Evolutionary conservation across 2,113 vertebrate species (phyloP), one percentile per base, ranked within the genome.

Genomic region (Puma concolor): DNA sequence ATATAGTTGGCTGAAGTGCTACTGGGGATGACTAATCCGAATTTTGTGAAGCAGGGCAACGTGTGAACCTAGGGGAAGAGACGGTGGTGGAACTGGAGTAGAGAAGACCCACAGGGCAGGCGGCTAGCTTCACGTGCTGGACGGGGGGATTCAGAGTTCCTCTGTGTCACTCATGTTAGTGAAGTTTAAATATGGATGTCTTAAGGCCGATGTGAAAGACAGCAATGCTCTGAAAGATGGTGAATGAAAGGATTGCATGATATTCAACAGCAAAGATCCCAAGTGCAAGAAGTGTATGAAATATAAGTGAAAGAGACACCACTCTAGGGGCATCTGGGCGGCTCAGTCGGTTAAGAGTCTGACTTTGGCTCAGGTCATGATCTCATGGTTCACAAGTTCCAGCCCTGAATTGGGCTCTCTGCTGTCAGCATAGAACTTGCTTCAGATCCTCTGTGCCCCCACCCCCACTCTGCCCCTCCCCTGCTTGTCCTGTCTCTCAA

Each of bases 101-200:
- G 36, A 33, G 38, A 0, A 33, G 17, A 29, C 33, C 17, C 52
- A 27, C 4, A 31, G 27, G 44, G 63, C 38, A 64, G 63, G 23
- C 0, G 3, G 52, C 15, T 3, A 9, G 74, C n/a, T 77, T n/a
- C 17, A 33, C 0, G 1, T 2, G 12, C 69, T 95, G 1, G 21
- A 12, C 4, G 31, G 66, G 21, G 77, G 64, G 64, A 21, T 9
- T 81, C 76, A 31, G 36, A 48, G 25, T 60, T 76, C 72, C 48
- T 79, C 60, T 50, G 41, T 7, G 44, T 72, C 72, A 21, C 12
- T 60, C 50, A 29, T 0, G 4, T 8, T 38, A 19, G 10, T 36
- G 17, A 60, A 7, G 80, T 44, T 54, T 44, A 71, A 48, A 36
- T 50, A 21, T 3, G 52, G 89, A 52, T 3, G 14, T 31, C 79